Base-by-base conservation (phyloP, 2,113 vertebrate species). In the Rattus norvegicus region DNA sequence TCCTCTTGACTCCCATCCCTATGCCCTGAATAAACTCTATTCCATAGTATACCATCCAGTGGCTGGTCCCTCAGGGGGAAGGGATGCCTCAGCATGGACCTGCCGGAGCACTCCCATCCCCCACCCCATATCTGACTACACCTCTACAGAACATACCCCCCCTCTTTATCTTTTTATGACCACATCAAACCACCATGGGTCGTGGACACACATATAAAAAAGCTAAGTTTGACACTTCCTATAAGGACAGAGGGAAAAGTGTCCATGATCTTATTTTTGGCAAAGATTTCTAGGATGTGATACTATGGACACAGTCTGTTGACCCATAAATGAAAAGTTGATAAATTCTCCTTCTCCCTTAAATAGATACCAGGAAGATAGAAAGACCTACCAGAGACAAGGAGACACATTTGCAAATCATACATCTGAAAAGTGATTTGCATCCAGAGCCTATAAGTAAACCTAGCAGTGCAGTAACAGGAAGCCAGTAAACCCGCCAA, bases 221-320 rank as follows among this genome's bases (percentile, higher is more conserved):
- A 39, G 19, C 3, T 47, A 87, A 88, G 67, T 14, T 22, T 67
- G 90, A 93, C 54, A 83, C 28, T 79, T 90, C 67, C 69, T 88
- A 36, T 6, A 77, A 95, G 63, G 79, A 79, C 14, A 91, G 28
- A 47, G 13, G 12, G 52, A 26, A 70, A 54, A 56, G 4, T 19
- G 26, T 22, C 36, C 30, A 65, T 89, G 28, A 63, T 12, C 2
- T 22, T 67, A 12, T 12, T 88, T 88, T 90, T 76, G n/a, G 11
- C 43, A 93, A 92, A 84, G 24, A 90, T 91, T 77, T 96, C 83
- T 93, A 65, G 75, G 47, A 22, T 39, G 77, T 72, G 65, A 72
- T 47, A 47, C 6, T 43, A 43, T 83, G 28, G 87, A 26, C 30
- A 79, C 17, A 22, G 84, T 17, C 83, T 47, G 65, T 10, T 26